phyloP scores from a whole-genome alignment of 2,888 invertebrate genomes.

The Eristalinus aeneus region DNA sequence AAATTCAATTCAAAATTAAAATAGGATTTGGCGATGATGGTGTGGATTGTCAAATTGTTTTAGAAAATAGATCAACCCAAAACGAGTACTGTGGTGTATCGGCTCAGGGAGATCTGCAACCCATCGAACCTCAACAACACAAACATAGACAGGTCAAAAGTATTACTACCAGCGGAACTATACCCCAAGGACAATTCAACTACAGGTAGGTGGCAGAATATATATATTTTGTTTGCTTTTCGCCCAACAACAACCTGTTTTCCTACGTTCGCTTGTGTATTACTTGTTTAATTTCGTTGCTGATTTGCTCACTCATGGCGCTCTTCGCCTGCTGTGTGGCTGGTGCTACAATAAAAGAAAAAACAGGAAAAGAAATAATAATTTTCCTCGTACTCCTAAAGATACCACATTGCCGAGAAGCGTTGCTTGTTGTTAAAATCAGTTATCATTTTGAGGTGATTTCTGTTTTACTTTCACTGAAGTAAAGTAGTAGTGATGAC shows the following conservation, averaged over 20 bases:
- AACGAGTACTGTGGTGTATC: not conserved
- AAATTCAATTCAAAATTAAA: not conserved
- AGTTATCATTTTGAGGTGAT: conserved; percentile 22
- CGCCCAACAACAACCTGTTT: conserved; percentile 21
- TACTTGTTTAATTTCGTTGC: conserved; percentile 20
- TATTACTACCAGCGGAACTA: conserved; percentile 18
- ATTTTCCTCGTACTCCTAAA: conserved; percentile 1
- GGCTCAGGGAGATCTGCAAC: not conserved
- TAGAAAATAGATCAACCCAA: not conserved
- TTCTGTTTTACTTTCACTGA: conserved; percentile 23
- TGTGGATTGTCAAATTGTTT: not conserved
- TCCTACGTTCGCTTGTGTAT: not conserved
- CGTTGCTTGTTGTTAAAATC: conserved; percentile 28
- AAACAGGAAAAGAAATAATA: conserved; percentile 9
- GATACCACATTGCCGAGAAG: not conserved
- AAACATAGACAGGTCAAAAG: not conserved
- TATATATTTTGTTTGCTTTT: not conserved
- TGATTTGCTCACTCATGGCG: not conserved
- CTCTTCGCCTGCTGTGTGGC: not conserved
- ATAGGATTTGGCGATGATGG: not conserved
- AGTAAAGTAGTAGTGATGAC: not conserved
- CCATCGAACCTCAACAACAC: not conserved
- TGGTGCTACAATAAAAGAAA: not conserved
- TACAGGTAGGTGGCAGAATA: conserved; percentile 3
- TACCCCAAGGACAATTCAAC: conserved; percentile 8